Conservation (phyloP, 2,113 vertebrate genomes). For the Hylia prasina region DNA sequence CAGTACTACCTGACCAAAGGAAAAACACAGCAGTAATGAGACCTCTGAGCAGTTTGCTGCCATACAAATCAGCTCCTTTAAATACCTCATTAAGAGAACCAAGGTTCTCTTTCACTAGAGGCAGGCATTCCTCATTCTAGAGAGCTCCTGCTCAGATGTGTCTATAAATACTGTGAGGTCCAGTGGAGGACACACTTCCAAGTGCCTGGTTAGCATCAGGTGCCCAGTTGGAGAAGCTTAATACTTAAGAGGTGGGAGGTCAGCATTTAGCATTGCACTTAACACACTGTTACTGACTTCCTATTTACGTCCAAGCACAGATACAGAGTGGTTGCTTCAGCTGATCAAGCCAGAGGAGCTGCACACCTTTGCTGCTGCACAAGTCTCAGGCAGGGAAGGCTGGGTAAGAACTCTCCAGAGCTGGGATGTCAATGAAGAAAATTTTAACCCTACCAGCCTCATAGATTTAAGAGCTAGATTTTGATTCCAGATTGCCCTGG, state of each 20-base stretch:
- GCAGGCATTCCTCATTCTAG: not conserved
- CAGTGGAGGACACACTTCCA: not conserved
- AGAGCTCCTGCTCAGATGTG: not conserved
- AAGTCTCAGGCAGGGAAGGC: rapidly evolving
- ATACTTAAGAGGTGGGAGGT: not conserved
- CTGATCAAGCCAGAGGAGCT: not conserved
- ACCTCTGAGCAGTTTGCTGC: not conserved
- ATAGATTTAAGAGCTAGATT: not conserved
- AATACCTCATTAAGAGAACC: not conserved
- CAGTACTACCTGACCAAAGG: not conserved
- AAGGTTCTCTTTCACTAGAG: not conserved
- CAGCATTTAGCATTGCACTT: not conserved
- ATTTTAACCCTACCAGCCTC: not conserved
- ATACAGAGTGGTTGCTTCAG: not conserved
- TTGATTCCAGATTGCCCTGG: not conserved
- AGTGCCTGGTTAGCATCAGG: not conserved
- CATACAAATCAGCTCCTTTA: not conserved
- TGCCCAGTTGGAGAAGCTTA: not conserved
- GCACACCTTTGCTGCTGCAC: not conserved
- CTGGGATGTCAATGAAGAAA: not conserved
- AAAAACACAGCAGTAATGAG: not conserved
- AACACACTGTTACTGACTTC: not conserved
- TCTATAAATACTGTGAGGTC: not conserved
- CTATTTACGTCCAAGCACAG: not conserved
- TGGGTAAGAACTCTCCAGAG: not conserved